Evolutionary conservation across 2,797 vertebrate species (phyloP).

Genomic region (Scarus forsteni): DNA sequence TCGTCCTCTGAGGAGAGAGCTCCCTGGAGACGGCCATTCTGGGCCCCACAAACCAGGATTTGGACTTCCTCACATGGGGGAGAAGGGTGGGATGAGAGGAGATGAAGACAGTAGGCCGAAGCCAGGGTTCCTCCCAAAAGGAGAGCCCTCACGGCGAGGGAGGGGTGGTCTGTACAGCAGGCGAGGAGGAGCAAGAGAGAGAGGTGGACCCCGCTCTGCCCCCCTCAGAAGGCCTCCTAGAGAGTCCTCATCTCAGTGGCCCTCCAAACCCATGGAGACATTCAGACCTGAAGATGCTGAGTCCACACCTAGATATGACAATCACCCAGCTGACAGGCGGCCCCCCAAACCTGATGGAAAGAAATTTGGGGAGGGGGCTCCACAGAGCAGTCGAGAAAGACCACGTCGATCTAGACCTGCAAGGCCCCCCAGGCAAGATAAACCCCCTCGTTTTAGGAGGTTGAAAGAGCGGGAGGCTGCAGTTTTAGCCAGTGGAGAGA

Average conservation of each 20-base stretch:
- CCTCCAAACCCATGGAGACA: constrained; percentile 88
- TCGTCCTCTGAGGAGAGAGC: constrained; percentile 79
- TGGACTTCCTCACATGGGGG: constrained; percentile 72
- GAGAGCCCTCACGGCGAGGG: constrained; percentile 94
- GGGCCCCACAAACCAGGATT: constrained; percentile 76
- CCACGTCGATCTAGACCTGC: constrained; percentile 94
- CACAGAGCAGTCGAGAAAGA: constrained; percentile 90
- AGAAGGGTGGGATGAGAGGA: constrained; percentile 75
- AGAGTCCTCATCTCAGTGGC: constrained; percentile 87
- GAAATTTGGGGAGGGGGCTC: constrained; percentile 88
- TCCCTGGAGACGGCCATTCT: constrained; percentile 75
- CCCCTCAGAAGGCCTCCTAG: constrained; percentile 89
- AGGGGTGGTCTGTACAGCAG: constrained; percentile 93
- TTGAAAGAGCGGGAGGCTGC: constrained; percentile 91
- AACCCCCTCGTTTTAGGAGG: constrained; percentile 95
- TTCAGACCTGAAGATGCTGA: constrained; percentile 92
- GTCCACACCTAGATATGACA: constrained; percentile 75
- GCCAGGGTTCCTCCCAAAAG: constrained; percentile 96
- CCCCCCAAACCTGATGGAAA: constrained; percentile 91
- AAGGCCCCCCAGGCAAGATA: constrained; percentile 96
- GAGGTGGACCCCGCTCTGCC: constrained; percentile 88
- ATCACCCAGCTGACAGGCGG: constrained; percentile 78
- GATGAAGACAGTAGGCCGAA: constrained; percentile 93
- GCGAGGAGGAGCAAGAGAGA: constrained; percentile 89
- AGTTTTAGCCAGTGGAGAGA: constrained; percentile 85